Conservation (phyloP, 1,140 invertebrate genomes). For the Gonioctena quinquepunctata region DNA sequence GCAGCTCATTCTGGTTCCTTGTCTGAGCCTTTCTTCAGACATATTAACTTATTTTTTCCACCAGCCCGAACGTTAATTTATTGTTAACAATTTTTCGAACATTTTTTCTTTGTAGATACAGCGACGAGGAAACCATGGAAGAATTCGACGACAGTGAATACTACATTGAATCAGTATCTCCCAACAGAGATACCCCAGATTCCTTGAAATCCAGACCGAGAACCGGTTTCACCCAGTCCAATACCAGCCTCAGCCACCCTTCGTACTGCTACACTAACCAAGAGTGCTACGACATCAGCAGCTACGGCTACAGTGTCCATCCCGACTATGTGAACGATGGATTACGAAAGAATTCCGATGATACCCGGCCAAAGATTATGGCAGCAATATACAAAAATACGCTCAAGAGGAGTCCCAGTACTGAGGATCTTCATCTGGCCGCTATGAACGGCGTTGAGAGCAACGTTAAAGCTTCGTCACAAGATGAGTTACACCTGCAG, state of each 20-base stretch:
- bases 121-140: constrained; percentile 51
- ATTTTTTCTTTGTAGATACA: no score
- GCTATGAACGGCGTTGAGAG: constrained; percentile 1
- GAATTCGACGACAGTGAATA: constrained; percentile 56
- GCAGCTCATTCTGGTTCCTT: no score
- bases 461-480: not conserved
- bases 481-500: not conserved
- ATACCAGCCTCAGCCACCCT: constrained; percentile 72
- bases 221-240: constrained; percentile 76
- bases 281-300: constrained; percentile 72
- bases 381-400: constrained; percentile 66
- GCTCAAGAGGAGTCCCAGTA: constrained; percentile 9
- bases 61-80: no score
- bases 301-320: constrained; percentile 69
- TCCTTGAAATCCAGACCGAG: constrained; percentile 49
- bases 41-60: no score
- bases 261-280: constrained; percentile 78
- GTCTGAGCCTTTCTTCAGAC: no score
- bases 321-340: constrained; percentile 60
- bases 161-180: constrained; percentile 50
- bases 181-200: constrained; percentile 29
- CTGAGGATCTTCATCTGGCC: constrained; percentile 18
- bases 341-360: constrained; percentile 56
- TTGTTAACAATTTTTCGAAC: no score
- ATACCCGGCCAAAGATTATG: constrained; percentile 68